Conservation (phyloP, 1,140 invertebrate genomes). For the Lerema accius region DNA sequence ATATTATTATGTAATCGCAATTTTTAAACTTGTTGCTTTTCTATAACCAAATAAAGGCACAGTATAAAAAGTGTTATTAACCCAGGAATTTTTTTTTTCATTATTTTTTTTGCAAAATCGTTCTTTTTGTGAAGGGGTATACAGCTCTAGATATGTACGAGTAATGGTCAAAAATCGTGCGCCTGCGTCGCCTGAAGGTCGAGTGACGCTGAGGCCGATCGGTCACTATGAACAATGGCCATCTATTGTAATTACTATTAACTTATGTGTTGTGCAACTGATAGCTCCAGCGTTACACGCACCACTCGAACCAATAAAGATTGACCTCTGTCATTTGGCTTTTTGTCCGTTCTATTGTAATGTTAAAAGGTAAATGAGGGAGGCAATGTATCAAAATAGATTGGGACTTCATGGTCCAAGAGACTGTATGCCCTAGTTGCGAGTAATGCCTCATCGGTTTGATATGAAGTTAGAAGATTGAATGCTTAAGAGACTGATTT, state of each 20-base stretch:
- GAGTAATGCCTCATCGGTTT: conserved; percentile 17
- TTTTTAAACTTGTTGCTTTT: too few relatives aligned
- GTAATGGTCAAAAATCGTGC: conserved; percentile 77
- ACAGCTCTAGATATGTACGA: conserved; percentile 48
- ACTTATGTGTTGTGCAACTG: conserved; percentile 69
- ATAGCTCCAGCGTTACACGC: conserved; percentile 51
- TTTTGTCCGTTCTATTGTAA: background rate
- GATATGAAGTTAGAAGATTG: background rate
- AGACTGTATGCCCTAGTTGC: conserved; percentile 17
- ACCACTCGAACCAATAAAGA: conserved; percentile 35
- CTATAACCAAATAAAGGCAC: too few relatives aligned
- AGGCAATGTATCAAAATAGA: conserved; percentile 4
- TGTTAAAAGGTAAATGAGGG: conserved; percentile 7
- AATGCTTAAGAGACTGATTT: background rate
- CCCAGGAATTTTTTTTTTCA: too few relatives aligned
- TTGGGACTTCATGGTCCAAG: conserved; percentile 12
- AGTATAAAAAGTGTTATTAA: too few relatives aligned
- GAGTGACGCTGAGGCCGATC: conserved; percentile 56
- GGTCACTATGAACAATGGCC: conserved; percentile 74
- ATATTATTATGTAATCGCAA: too few relatives aligned
- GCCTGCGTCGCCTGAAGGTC: conserved; percentile 64
- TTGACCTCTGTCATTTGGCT: conserved; percentile 38
- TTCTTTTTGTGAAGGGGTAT: conserved; percentile 37
- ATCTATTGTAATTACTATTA: conserved; percentile 80
- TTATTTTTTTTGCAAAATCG: too few relatives aligned